Conservation (phyloP, 1,140 invertebrate species). For the Mya arenaria region DNA sequence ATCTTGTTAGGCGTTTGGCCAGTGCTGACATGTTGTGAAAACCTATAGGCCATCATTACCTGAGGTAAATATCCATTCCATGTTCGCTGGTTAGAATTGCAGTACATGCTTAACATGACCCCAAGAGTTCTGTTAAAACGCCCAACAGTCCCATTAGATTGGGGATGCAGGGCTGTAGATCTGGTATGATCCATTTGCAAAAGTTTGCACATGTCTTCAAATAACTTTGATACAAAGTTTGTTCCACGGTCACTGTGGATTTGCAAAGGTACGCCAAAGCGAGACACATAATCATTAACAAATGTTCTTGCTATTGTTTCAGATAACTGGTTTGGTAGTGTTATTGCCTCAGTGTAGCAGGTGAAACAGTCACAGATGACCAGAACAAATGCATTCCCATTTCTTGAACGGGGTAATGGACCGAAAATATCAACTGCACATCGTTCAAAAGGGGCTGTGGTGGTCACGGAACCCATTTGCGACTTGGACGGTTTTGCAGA, state of each 20-base stretch:
- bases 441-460: conserved; percentile 61
- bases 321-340: conserved; percentile 64
- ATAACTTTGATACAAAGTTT: conserved; percentile 53
- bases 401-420: conserved; percentile 66
- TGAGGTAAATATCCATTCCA: conserved; percentile 63
- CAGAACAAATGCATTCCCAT: conserved; percentile 66
- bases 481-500: background rate
- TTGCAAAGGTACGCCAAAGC: conserved; percentile 54
- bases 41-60: conserved; percentile 63
- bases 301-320: conserved; percentile 37
- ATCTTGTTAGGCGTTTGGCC: conserved; percentile 59
- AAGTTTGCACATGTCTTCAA: conserved; percentile 51
- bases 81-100: conserved; percentile 37
- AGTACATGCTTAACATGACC: conserved; percentile 33
- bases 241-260: conserved; percentile 56
- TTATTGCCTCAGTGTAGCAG: conserved; percentile 66
- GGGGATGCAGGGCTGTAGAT: conserved; percentile 68
- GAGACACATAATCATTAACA: conserved; percentile 55
- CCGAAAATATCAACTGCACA: conserved; percentile 75
- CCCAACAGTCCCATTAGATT: conserved; percentile 72
- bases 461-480: conserved; percentile 13
- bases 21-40: conserved; percentile 60
- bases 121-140: conserved; percentile 58
- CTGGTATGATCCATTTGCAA: conserved; percentile 58
- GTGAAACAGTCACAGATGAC: conserved; percentile 71